A percentile compares a stretch with the other conserved stretches of the same genome.
Evolutionary conservation across 2,888 invertebrate species (phyloP).

Genomic region (Oscheius sp.): DNA sequence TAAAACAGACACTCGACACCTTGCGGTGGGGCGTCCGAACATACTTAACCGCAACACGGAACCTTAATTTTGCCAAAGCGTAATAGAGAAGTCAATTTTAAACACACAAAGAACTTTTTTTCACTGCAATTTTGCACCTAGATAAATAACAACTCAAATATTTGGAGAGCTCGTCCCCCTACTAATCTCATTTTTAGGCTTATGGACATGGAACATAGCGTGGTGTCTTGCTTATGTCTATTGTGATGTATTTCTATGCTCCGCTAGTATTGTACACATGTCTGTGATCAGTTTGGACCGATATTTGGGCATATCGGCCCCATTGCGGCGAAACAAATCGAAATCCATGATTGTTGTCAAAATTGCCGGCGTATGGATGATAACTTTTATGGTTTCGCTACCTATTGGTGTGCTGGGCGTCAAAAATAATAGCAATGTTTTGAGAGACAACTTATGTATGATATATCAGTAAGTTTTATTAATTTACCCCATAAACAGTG

Average conservation of each 20-base stretch:
- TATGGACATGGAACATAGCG: conserved; percentile 72
- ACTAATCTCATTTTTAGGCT: conserved; percentile 52
- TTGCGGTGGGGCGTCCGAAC: conserved; percentile 28
- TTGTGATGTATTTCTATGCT: conserved; percentile 80
- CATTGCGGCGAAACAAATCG: conserved; percentile 91
- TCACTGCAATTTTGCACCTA: neutral
- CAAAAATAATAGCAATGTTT: conserved; percentile 76
- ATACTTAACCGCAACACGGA: conserved; percentile 30
- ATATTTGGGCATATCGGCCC: conserved; percentile 78
- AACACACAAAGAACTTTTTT: neutral
- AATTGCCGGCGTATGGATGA: conserved; percentile 91
- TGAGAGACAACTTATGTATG: conserved; percentile 74
- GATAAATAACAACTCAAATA: no score
- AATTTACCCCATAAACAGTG: neutral
- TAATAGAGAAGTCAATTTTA: conserved; percentile 8
- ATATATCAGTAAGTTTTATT: conserved; percentile 66
- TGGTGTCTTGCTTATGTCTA: conserved; percentile 83
- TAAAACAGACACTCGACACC: conserved; percentile 36
- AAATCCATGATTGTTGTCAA: conserved; percentile 82
- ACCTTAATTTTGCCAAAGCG: conserved; percentile 6
- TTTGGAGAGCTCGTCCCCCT: neutral
- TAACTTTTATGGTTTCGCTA: conserved; percentile 90
- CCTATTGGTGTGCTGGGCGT: conserved; percentile 80
- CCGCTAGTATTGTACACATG: conserved; percentile 78
- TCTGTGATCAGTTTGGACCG: conserved; percentile 77